Base-by-base conservation (phyloP, 2,113 vertebrate genomes). In the Oreocharis arfaki region DNA sequence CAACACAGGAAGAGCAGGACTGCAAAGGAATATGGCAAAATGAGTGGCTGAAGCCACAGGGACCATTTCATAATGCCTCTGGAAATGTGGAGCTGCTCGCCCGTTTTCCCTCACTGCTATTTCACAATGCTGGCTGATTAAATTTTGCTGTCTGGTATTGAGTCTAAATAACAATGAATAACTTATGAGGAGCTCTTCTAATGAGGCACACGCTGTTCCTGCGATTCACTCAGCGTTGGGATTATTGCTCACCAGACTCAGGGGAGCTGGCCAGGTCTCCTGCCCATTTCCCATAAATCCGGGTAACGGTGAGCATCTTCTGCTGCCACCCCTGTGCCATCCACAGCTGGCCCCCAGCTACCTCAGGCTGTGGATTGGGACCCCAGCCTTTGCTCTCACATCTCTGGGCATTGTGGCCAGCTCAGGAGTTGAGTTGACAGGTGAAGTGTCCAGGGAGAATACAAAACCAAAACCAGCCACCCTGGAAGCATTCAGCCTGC, bases 161-260 rank as follows among this genome's bases (percentile, higher is more conserved):
- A 96, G 85, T 63, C 87, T 92, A 95, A 95, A 87, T 89, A 94
- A 93, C 74, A 97, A 94, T 90, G 90, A 96, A 94, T 96, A 94
- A 87, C 71, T 93, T 81, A 82, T 55, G 77, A 92, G 88, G 73
- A 86, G 69, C 33, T 56, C 55, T 87, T 61, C 73, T 86, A 79
- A 93, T 23, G 71, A 90, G 84, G 76, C 64, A 19, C 4, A 3
- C n/a, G 46, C 73, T 53, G 92, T 78, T 81, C 92, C 68, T 85
- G 65, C 11, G 10, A 81, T 49, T 92, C 80, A 60, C 78, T 76
- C 7, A 27, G 39, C 0, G 0, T 2, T 69, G 85, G 71, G 68
- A 64, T 39, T 39, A 26, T 28, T 80, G 50, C 77, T 70, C 50
- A 30, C 41, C 49, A 53, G 35, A 16, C 39, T 44, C 4, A 2